These are phyloP conservation scores for Stomatorhinus ivindoensis DNA, from an alignment of 2,113 vertebrate species.

Conservation along the genomic window DNA sequence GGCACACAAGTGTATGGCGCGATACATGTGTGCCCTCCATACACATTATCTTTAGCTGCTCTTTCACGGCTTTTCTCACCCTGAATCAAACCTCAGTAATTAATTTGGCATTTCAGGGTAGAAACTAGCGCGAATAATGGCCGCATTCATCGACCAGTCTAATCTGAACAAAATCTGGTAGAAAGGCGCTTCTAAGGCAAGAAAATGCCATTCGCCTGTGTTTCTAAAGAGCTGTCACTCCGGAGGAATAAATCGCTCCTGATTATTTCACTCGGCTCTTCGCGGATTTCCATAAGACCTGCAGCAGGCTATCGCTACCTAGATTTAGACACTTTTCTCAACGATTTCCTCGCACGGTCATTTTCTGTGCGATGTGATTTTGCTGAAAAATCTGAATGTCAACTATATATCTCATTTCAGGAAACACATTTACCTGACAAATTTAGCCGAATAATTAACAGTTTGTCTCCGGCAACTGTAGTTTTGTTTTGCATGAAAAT, in stretches of 20 bases:
- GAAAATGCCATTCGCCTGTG: slow-evolving; percentile 70
- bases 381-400: neutral
- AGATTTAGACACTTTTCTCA: slow-evolving; percentile 19
- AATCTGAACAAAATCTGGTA: slow-evolving; percentile 75
- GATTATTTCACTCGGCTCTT: slow-evolving; percentile 54
- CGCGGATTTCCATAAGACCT: slow-evolving; percentile 40
- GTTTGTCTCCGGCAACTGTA: neutral
- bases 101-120: slow-evolving; percentile 82
- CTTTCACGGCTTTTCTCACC: slow-evolving; percentile 37
- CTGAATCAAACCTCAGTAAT: slow-evolving; percentile 73
- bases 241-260: slow-evolving; percentile 61
- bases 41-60: slow-evolving; percentile 6
- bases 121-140: slow-evolving; percentile 74
- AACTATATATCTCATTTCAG: neutral
- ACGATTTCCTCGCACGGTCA: slow-evolving; percentile 39
- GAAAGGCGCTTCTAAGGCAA: slow-evolving; percentile 73
- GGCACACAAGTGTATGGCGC: neutral
- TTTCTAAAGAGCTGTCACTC: slow-evolving; percentile 79
- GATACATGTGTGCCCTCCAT: neutral
- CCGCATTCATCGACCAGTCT: slow-evolving; percentile 69
- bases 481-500: neutral
- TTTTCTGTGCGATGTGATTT: neutral
- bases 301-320: slow-evolving; percentile 24
- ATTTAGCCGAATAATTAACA: neutral
- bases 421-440: neutral